Percentiles rank a stretch among this genome's conserved stretches.
Conservation (phyloP, 2,888 invertebrate species). For the Clanis bilineata region DNA sequence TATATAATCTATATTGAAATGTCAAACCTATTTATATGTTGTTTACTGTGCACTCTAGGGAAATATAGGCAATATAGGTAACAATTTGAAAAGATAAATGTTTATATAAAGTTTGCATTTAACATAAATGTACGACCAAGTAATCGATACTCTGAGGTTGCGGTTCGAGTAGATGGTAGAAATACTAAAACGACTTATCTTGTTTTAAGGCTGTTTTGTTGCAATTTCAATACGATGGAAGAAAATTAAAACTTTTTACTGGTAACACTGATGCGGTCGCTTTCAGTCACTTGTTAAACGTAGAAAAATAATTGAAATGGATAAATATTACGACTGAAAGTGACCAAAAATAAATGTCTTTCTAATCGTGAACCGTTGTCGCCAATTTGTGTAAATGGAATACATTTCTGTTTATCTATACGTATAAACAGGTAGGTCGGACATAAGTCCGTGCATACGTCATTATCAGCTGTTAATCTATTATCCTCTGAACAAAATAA, state of each 20-base stretch:
- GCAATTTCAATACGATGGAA: slow-evolving; percentile 29
- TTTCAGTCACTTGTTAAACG: background rate
- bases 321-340: background rate
- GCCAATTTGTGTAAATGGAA: background rate
- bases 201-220: slow-evolving; percentile 52
- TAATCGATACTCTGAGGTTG: slow-evolving; percentile 47
- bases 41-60: slow-evolving; percentile 57
- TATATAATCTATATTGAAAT: slow-evolving; percentile 21
- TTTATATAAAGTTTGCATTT: slow-evolving; percentile 62
- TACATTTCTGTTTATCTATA: background rate
- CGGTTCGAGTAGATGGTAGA: slow-evolving; percentile 49
- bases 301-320: background rate
- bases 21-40: slow-evolving; percentile 26
- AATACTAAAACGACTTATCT: slow-evolving; percentile 50
- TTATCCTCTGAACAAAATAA: slow-evolving; percentile 71
- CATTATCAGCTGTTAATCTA: slow-evolving; percentile 73
- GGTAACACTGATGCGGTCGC: slow-evolving; percentile 2
- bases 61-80: slow-evolving; percentile 40
- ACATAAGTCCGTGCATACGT: slow-evolving; percentile 61
- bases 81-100: slow-evolving; percentile 41
- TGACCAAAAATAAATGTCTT: background rate
- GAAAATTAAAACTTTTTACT: slow-evolving; percentile 24
- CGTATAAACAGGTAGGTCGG: background rate
- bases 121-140: slow-evolving; percentile 64
- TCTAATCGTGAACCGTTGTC: background rate